Conservation (phyloP, 2,888 invertebrate species). For the Terebella lapidaria region DNA sequence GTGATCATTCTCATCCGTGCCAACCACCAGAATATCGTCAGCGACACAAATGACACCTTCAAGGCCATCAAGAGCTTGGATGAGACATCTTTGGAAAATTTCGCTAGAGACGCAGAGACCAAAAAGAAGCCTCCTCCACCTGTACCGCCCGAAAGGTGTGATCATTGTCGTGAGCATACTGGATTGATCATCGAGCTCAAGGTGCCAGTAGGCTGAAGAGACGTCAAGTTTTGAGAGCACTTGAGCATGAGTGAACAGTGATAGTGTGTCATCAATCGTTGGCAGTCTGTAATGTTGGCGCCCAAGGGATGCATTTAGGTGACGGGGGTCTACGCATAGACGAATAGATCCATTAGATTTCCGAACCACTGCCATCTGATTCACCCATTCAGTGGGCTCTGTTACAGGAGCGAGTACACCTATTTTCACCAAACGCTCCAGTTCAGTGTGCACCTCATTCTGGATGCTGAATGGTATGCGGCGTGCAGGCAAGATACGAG, state of each 20-base stretch:
- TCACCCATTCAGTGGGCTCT: background rate
- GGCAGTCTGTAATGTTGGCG: background rate
- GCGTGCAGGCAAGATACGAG: background rate
- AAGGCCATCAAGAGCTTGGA: background rate
- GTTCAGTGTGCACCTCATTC: background rate
- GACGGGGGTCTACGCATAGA: background rate
- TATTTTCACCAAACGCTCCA: background rate
- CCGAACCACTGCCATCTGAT: background rate
- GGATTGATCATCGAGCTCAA: background rate
- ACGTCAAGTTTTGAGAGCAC: background rate
- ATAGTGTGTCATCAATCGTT: too few relatives aligned
- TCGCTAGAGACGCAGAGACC: background rate
- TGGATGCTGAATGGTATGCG: background rate
- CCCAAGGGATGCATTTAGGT: background rate
- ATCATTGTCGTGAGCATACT: background rate
- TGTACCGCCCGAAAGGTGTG: background rate
- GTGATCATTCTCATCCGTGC: background rate
- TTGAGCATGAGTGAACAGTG: background rate
- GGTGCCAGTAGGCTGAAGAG: background rate
- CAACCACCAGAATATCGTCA: background rate
- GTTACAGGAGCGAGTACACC: background rate
- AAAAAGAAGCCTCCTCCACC: background rate
- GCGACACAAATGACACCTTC: background rate
- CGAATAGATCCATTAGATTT: background rate
- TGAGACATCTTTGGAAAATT: background rate